Evolutionary conservation across 2,888 invertebrate species (phyloP).

Genomic region (Zygothrica quintamaculata): DNA sequence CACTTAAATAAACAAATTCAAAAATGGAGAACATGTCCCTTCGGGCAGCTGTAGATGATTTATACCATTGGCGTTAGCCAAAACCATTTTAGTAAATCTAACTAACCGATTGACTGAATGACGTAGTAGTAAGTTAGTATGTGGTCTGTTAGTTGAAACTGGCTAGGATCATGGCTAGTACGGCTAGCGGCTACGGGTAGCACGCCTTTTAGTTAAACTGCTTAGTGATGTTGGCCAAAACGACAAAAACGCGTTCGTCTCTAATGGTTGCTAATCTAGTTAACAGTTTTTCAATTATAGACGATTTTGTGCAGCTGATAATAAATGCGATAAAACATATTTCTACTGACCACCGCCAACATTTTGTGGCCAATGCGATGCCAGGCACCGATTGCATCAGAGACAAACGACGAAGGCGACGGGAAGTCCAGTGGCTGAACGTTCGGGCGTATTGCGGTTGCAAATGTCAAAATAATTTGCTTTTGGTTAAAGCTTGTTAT

Average conservation of each 20-base stretch:
- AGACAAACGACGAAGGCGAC: conserved; percentile 17
- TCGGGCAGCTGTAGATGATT: conserved; percentile 62
- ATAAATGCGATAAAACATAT: conserved; percentile 78
- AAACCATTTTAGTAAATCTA: conserved; percentile 55
- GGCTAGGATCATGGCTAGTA: conserved; percentile 44
- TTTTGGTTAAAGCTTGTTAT: conserved; percentile 54
- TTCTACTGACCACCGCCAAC: conserved; percentile 54
- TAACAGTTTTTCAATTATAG: conserved; percentile 80
- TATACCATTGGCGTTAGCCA: conserved; percentile 46
- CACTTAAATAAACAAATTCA: conserved; percentile 71
- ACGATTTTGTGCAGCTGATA: conserved; percentile 76
- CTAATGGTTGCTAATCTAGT: conserved; percentile 77
- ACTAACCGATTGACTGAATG: conserved; percentile 39
- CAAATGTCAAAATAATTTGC: conserved; percentile 74
- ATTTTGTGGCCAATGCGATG: conserved; percentile 40
- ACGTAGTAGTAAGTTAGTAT: conserved; percentile 33
- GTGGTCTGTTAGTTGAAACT: conserved; percentile 49
- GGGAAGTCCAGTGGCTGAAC: conserved; percentile 9
- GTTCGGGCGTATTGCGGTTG: conserved; percentile 73
- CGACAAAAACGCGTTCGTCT: conserved; percentile 59
- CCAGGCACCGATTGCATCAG: conserved; percentile 63
- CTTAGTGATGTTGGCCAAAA: conserved; percentile 3
- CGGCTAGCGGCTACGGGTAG: too few relatives aligned
- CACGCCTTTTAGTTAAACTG: conserved; percentile 42
- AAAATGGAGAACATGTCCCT: conserved; percentile 67